Base-by-base conservation (phyloP, 2,888 invertebrate species). In the Schizaphis graminum region DNA sequence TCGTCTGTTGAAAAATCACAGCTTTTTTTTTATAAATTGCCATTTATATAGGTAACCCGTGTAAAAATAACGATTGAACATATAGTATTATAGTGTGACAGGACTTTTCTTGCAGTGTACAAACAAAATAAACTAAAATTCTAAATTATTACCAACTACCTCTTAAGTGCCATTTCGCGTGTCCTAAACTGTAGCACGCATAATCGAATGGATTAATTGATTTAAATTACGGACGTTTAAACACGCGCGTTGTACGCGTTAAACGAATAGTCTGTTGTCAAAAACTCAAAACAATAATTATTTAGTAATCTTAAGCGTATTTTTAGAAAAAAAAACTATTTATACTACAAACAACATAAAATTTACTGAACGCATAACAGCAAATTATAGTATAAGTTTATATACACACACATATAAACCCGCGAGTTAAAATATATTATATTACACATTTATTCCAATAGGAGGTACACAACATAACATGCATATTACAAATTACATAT, bases 151-250 rank as follows among this genome's bases (percentile, higher is more conserved):
- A n/a, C 26, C 47, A 56, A 56, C 35, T 16, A 4, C 35, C 16
- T 24, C 11, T 49, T 92, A 92, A 92, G 92, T 44, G 21, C 28
- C 88, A 77, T 88, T 92, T 92, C 44, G 92, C 92, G 92, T 92
- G 92, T 67, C 88, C 77, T 24, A 21, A 44, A 53, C 44, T 35
- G 3, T 10, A n/a, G 10, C 88, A 26, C 67, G 26, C 53, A 49
- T 35, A 88, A 35, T 67, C 67, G 49, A 92, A 87, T 49, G 87
- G 49, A 88, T 88, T 88, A 92, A 92, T 92, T 92, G 88, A 92
- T 92, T 92, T 53, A 88, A 88, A 92, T 92, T 77, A 88, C 88
- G 21, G 53, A 53, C 88, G 88, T 67, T 88, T 53, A 67, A 67
- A 88, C 28, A n/a, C 84, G 53, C 86, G 61, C n/a, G 49, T 85